Percentiles rank a stretch among this genome's conserved stretches.
phyloP scores from a whole-genome alignment of 2,797 vertebrate species.

The Falco berigora region DNA sequence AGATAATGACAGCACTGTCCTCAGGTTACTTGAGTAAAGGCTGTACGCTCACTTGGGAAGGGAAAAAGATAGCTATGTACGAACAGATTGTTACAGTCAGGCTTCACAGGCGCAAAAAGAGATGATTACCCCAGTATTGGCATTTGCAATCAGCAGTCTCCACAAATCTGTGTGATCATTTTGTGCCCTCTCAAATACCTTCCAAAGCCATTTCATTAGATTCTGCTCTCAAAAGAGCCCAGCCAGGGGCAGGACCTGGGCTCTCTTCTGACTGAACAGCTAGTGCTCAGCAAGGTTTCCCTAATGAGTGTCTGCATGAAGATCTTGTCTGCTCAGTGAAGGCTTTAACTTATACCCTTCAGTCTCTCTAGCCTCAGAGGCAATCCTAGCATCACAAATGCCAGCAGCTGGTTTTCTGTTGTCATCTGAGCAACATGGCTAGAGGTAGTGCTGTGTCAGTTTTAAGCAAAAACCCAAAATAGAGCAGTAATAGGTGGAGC shows the following conservation, averaged over 20 bases:
- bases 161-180: not conserved
- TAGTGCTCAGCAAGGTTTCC: not conserved
- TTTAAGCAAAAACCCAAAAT: not conserved
- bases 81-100: not conserved
- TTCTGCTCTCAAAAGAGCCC: not conserved
- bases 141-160: not conserved
- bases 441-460: not conserved
- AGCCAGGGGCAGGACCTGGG: not conserved
- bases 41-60: not conserved
- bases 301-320: not conserved
- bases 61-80: not conserved
- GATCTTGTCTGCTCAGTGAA: not conserved
- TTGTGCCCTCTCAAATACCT: not conserved
- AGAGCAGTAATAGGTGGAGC: not conserved
- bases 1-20: not conserved
- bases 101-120: not conserved
- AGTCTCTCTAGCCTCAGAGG: not conserved
- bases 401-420: not conserved
- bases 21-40: not conserved
- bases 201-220: not conserved
- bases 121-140: not conserved
- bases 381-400: not conserved
- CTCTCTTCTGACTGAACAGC: not conserved
- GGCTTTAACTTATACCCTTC: not conserved
- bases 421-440: not conserved